Evolutionary conservation across 2,113 vertebrate species (phyloP), one percentile per base, ranked within the genome.

Genomic region (Arizona elegans): DNA sequence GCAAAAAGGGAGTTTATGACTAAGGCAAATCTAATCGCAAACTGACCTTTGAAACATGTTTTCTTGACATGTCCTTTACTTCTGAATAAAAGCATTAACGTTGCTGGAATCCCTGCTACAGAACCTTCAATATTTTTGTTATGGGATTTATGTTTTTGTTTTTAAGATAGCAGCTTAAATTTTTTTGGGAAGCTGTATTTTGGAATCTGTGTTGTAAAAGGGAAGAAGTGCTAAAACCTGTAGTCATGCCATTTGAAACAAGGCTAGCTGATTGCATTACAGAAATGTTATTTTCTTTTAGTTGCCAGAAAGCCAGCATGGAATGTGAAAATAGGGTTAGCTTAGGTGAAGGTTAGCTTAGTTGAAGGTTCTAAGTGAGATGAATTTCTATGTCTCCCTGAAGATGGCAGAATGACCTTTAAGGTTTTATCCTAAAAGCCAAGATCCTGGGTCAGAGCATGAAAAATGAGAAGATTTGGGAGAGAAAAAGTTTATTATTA

Each of bases 1-100:
- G 43, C 59, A 88, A 81, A 87, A 33, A 56, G 33, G 17, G 55
- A 24, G 43, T 94, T 52, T 29, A 65, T 58, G 58, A 23, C 92
- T 90, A 86, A 92, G 87, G 91, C 86, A 92, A 55, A 17, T 54
- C 47, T 89, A 90, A 92, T 91, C 50, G 56, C 86, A 91, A 93
- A 91, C 2, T 97, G 96, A 95, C 96, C 96, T 97, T 93, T 96
- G 96, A 70, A 65, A 92, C 94, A 90, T 70, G 21, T 90, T 95
- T 62, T 86, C 43, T 93, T 89, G 89, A 8, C 86, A n/a, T n/a
- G 53, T 50, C 17, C 94, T 89, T 87, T 93, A 81, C 38, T 92
- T 95, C 89, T 65, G 19, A 91, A 91, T 94, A 70, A 93, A 55
- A 52, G 8, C 9, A 0, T 15, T 65, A 91, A 92, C 38, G 93